These are phyloP conservation scores for Cyclophora albipunctata DNA, from an alignment of 2,888 invertebrate genomes.

Conservation along the genomic window DNA sequence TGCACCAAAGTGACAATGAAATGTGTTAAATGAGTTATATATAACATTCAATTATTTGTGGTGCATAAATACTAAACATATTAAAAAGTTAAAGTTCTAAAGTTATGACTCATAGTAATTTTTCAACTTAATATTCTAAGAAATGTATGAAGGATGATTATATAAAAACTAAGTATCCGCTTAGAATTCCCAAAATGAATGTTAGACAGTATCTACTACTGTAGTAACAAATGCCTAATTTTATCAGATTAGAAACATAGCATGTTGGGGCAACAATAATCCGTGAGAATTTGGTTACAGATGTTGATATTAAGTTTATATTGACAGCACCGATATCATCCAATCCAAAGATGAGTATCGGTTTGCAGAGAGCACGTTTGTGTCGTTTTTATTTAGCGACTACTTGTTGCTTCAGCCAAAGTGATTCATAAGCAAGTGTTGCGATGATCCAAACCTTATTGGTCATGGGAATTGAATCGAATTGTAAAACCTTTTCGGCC, in stretches of 20 bases:
- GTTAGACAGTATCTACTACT: too few species aligned
- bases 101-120: too few species aligned
- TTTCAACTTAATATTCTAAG: too few species aligned
- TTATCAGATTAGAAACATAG: slow-evolving; percentile 1
- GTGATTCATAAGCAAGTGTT: slow-evolving; percentile 28
- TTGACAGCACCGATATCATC: neutral
- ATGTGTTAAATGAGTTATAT: too few species aligned
- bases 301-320: neutral
- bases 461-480: slow-evolving; percentile 39
- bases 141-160: too few species aligned
- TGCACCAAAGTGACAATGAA: slow-evolving; percentile 26
- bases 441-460: slow-evolving; percentile 29
- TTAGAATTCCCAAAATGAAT: too few species aligned
- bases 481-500: slow-evolving; percentile 8
- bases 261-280: slow-evolving; percentile 14
- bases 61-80: too few species aligned
- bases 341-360: neutral
- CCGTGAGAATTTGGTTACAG: neutral
- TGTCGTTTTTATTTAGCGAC: slow-evolving; percentile 22
- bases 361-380: slow-evolving; percentile 7
- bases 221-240: too few species aligned
- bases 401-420: slow-evolving; percentile 27
- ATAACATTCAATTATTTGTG: too few species aligned
- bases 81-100: too few species aligned
- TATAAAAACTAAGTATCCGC: too few species aligned